These are phyloP conservation scores for Camponotus pennsylvanicus DNA, from an alignment of 1,140 invertebrate genomes.

Conservation along the genomic window DNA sequence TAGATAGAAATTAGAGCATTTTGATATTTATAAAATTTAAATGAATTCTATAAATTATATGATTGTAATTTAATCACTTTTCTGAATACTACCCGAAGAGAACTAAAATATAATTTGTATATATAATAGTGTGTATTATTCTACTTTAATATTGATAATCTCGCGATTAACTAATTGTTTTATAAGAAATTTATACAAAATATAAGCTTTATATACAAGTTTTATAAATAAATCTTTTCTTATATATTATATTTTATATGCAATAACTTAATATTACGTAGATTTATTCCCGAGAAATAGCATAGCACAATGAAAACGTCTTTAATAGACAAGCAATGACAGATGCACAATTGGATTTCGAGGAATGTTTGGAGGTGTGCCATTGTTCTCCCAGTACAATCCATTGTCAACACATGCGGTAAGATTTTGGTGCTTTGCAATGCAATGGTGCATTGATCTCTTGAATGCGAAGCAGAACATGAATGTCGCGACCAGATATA, in stretches of 20 bases:
- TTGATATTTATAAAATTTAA: not conserved
- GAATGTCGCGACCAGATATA: conserved; percentile 43
- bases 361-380: conserved; percentile 37
- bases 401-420: conserved; percentile 9
- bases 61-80: not conserved
- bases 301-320: not conserved
- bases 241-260: not conserved
- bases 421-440: conserved; percentile 29
- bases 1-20: not conserved
- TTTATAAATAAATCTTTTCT: not conserved
- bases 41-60: not conserved
- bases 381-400: conserved; percentile 39
- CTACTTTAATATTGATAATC: not conserved
- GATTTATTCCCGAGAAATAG: not conserved
- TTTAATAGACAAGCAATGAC: conserved; percentile 29
- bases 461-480: conserved; percentile 1
- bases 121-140: not conserved
- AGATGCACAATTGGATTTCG: conserved; percentile 51
- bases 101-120: not conserved
- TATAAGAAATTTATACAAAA: not conserved
- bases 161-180: not conserved
- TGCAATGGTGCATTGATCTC: conserved; percentile 30
- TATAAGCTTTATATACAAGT: not conserved
- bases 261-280: not conserved
- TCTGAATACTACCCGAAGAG: not conserved